These are phyloP conservation scores for Oopsacas minuta DNA, from an alignment of 37 sponge, comb jelly and placozoan species.

Conservation along the genomic window DNA sequence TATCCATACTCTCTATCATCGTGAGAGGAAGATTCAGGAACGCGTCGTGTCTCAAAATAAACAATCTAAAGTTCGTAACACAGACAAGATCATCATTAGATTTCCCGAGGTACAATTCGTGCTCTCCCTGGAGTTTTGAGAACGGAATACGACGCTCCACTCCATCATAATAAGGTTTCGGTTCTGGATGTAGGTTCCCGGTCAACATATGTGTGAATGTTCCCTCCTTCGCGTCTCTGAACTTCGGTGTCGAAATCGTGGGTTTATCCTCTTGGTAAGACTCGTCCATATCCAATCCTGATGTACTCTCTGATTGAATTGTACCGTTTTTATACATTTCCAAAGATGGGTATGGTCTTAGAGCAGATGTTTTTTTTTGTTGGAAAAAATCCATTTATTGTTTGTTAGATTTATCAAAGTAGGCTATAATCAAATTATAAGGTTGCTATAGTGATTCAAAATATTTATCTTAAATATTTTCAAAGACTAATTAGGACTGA, in stretches of 20 bases:
- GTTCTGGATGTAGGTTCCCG: conserved; percentile 10
- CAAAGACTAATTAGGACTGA: too few relatives aligned
- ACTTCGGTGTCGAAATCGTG: neutral
- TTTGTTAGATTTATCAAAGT: too few relatives aligned
- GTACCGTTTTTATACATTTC: neutral
- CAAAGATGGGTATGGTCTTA: neutral
- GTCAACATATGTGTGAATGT: conserved; percentile 3
- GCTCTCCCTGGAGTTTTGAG: neutral
- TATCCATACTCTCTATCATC: neutral
- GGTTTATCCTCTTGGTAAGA: neutral
- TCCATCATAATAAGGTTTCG: neutral
- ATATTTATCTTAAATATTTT: too few relatives aligned
- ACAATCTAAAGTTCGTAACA: neutral
- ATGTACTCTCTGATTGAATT: neutral
- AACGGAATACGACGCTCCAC: neutral
- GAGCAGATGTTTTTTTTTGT: neutral
- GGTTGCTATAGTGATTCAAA: neutral
- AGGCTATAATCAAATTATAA: neutral
- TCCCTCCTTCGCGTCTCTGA: neutral
- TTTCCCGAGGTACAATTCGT: conserved; percentile 5
- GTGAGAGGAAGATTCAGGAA: neutral
- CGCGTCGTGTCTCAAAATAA: neutral
- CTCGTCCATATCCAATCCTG: neutral
- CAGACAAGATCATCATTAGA: neutral
- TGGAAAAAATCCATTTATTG: neutral